These are phyloP conservation scores for Zygothrica quintamaculata DNA, from an alignment of 2,888 invertebrate genomes.

Conservation along the genomic window DNA sequence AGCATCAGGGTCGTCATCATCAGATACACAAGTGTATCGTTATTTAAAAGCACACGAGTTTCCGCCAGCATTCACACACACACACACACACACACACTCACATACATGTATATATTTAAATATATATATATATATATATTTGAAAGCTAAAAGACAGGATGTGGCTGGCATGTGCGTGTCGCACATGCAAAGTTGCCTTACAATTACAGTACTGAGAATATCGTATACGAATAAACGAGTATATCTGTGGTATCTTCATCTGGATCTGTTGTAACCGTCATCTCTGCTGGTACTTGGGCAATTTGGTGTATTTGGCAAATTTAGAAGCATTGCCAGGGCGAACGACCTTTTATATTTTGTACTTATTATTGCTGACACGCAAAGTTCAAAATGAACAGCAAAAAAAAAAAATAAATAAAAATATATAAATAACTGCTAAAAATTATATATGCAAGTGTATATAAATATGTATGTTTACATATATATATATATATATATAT, in stretches of 20 bases:
- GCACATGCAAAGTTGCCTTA: constrained; percentile 56
- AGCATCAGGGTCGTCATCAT: constrained; percentile 45
- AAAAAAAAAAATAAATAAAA: constrained; percentile 28
- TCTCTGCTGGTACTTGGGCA: constrained; percentile 36
- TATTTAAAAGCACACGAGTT: constrained; percentile 56
- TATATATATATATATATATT: no score
- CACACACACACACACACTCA: constrained; percentile 8
- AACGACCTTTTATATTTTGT: constrained; percentile 33
- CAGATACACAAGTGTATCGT: constrained; percentile 57
- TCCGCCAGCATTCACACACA: constrained; percentile 24
- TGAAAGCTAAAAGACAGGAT: constrained; percentile 21
- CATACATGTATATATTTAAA: no score
- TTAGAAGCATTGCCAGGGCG: constrained; percentile 33
- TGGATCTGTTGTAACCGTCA: constrained; percentile 28
- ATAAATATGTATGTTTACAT: constrained; percentile 7
- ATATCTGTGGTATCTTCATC: constrained; percentile 26
- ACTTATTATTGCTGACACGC: constrained; percentile 66
- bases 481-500: background rate
- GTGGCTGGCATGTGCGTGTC: constrained; percentile 37
- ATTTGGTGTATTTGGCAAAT: constrained; percentile 49
- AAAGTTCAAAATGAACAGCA: constrained; percentile 47
- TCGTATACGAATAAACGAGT: constrained; percentile 11
- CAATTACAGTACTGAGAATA: constrained; percentile 38
- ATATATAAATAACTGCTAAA: constrained; percentile 1
- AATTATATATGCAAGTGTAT: constrained; percentile 1